phyloP scores from a whole-genome alignment of 2,797 vertebrate species.

The Coregonus ussuriensis region DNA sequence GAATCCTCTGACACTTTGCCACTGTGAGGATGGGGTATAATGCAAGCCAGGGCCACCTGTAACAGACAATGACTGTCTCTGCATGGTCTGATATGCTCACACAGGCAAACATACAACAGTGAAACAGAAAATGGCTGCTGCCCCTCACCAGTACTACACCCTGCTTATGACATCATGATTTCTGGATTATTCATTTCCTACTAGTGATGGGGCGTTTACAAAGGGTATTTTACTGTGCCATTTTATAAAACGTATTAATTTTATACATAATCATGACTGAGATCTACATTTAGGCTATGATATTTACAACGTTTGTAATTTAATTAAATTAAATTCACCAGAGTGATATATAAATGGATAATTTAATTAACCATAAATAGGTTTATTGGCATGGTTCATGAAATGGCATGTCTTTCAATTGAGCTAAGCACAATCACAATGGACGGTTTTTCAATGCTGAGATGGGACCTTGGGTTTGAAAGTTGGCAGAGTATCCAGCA shows the following conservation, averaged over 20 bases:
- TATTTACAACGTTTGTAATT: constrained; percentile 66
- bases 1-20: constrained; percentile 55
- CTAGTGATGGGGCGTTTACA: constrained; percentile 28
- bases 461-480: constrained; percentile 62
- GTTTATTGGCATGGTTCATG: constrained; percentile 37
- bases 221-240: constrained; percentile 16
- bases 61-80: constrained; percentile 27
- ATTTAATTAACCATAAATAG: constrained; percentile 14
- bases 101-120: constrained; percentile 8
- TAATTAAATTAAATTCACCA: constrained; percentile 16
- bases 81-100: constrained; percentile 33
- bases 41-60: constrained; percentile 39
- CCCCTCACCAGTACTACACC: not conserved
- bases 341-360: constrained; percentile 31
- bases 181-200: constrained; percentile 34
- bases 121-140: not conserved
- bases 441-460: constrained; percentile 51
- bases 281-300: constrained; percentile 45
- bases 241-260: constrained; percentile 56
- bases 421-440: constrained; percentile 52
- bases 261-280: constrained; percentile 61
- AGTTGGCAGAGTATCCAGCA: constrained; percentile 78
- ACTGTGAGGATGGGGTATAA: constrained; percentile 53
- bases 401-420: constrained; percentile 51
- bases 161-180: constrained; percentile 34